Conservation (phyloP, 2,888 invertebrate species). For the Neoascia interrupta region DNA sequence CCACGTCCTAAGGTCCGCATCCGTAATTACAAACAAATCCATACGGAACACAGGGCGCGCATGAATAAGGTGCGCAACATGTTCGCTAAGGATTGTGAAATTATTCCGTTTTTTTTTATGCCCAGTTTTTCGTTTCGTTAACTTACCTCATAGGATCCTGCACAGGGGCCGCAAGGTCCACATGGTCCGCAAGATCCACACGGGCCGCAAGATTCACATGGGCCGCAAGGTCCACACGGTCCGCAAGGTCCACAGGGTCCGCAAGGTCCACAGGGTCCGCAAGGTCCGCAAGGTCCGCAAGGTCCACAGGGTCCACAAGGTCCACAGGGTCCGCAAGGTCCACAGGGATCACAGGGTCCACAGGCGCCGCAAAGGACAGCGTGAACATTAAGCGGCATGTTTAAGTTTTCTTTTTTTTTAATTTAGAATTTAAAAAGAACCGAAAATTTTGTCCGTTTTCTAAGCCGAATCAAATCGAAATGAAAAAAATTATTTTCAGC, state of each 20-base stretch:
- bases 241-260: background rate
- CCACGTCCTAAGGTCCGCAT: background rate
- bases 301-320: no score
- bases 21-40: background rate
- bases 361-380: slow-evolving; percentile 8
- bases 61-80: background rate
- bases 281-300: slow-evolving; percentile 1
- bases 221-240: background rate
- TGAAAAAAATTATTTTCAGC: no score
- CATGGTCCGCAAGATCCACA: slow-evolving; percentile 14
- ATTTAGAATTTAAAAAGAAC: background rate
- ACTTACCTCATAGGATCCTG: slow-evolving; percentile 5
- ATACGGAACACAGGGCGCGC: background rate
- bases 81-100: slow-evolving; percentile 2
- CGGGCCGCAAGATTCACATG: background rate
- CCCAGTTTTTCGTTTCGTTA: background rate
- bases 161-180: slow-evolving; percentile 4
- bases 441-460: background rate
- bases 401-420: background rate
- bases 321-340: no score
- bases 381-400: no score
- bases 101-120: no score
- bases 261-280: background rate
- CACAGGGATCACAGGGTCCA: no score
- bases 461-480: slow-evolving; percentile 1